Base-by-base conservation (phyloP, 2,113 vertebrate genomes). In the Struthio camelus region DNA sequence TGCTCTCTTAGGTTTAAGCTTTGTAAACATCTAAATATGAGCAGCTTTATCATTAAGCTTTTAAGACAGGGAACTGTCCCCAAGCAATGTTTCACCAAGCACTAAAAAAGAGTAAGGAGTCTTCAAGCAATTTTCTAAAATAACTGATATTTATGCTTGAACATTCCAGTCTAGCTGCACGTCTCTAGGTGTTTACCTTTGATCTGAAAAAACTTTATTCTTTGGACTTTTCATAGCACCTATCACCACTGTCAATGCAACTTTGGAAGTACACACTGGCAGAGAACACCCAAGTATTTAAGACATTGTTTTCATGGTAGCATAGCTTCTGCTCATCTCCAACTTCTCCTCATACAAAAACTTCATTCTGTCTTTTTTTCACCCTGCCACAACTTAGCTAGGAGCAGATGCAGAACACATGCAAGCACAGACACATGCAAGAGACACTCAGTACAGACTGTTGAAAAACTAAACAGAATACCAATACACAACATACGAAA, bases 31-130 rank as follows among this genome's bases (percentile, higher is more conserved):
- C 79, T n/a, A 58, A 64, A 86, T 40, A 85, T 5, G 20, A 83
- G 36, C 69, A 93, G 83, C 46, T 87, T 96, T 84, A 89, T 50
- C 80, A 73, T 62, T 84, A 89, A 93, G 90, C 18, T 92, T 90
- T 81, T 51, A 95, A 86, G 69, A 86, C 20, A 44, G 36, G 10
- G 50, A 86, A 86, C 17, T 62, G 36, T 97, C 80, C 72, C 64
- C 48, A 88, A 78, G 53, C 75, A 89, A 64, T 42, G 56, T 40
- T 89, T 67, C 79, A 91, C 15, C 56, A 82, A 70, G 53, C 44
- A 78, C 44, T 78, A 92, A 78, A 40, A 92, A 93, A 62, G 25
- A 73, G 65, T 4, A 13, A 5, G 40, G 19, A 80, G 66, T 77
- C 61, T 90, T 83, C 42, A 32, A 22, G 25, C 3, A 82, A 38